Base-by-base conservation (phyloP, 2,113 vertebrate species). In the Dasyprocta punctata region DNA sequence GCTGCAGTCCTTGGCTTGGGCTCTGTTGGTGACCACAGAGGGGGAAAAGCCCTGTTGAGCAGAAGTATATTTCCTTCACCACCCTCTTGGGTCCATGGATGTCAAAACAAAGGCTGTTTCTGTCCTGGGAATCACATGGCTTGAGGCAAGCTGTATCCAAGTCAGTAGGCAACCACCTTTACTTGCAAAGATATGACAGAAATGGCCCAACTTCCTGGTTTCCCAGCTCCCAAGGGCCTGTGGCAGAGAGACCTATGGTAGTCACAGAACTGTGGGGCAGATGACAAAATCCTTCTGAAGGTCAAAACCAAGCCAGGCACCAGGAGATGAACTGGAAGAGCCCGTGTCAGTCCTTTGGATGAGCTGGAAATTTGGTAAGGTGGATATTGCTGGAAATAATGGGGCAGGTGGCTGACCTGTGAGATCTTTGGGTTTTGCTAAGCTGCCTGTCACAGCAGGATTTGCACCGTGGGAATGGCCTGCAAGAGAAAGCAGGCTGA, bases 401-500 rank as follows among this genome's bases (percentile, higher is more conserved):
- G 77, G 52, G 81, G 78, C 87, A 90, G 86, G 85, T 22, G 58
- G 93, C 92, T 73, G 58, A 30, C 69, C 89, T 71, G 63, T 83
- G 90, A 86, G 95, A 90, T 97, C 95, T 98, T 98, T 97, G 97
- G 97, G 90, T 95, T 97, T 94, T 95, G 63, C 52, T 30, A 83
- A 86, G 92, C 81, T 83, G 82, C 52, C 85, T 38, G 7, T 9
- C 56, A 38, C 56, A n/a, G 90, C 30, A 67, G 65, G 58, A 54
- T 41, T 30, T 84, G n/a, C 54, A 30, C 81, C 28, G 13, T 14
- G 19, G 54, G 11, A 49, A 75, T 3, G 5, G 75, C 30, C 81
- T 61, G 49, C 0, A 0, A 22, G 65, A 84, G 81, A 84, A 80
- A 12, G 78, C n/a, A 81, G 83, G 44, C 24, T 0, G 22, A 58